phyloP scores from a whole-genome alignment of 1,140 invertebrate genomes.

The Rhopalosiphum padi region DNA sequence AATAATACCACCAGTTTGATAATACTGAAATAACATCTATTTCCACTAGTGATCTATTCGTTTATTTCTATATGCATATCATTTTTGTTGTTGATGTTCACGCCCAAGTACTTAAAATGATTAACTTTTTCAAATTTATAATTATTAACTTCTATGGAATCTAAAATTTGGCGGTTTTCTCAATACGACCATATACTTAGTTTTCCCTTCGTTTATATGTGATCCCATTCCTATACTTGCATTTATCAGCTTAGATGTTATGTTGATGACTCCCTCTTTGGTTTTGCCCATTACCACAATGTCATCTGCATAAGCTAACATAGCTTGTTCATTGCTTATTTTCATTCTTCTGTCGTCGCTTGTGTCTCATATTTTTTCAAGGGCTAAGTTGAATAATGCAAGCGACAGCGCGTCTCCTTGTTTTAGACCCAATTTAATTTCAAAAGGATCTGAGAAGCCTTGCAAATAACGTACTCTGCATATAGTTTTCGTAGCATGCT shows the following conservation, averaged over 20 bases:
- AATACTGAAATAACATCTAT: constrained; percentile 36
- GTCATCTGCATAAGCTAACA: constrained; percentile 52
- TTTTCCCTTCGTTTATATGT: constrained; percentile 39
- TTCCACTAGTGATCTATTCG: not conserved
- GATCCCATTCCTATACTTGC: constrained; percentile 29
- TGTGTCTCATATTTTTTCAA: constrained; percentile 22
- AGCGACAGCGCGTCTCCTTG: not conserved
- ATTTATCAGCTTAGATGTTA: constrained; percentile 18
- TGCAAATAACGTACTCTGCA: not conserved
- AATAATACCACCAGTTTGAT: not conserved
- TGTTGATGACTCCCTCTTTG: constrained; percentile 20
- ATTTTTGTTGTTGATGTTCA: constrained; percentile 23
- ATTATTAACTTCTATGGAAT: not conserved
- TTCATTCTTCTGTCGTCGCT: not conserved
- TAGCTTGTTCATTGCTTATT: not conserved
- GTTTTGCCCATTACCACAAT: constrained; percentile 43
- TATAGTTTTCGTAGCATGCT: not conserved
- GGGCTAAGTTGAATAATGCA: constrained; percentile 2
- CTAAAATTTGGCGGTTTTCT: not conserved
- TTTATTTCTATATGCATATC: constrained; percentile 18
- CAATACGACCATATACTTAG: not conserved
- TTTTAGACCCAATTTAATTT: not conserved
- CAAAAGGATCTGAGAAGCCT: constrained; percentile 21
- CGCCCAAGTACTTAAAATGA: constrained; percentile 25
- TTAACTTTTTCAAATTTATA: constrained; percentile 17